A percentile compares a stretch with the other conserved stretches of the same genome.
These are phyloP conservation scores for Synergus gifuensis DNA, from an alignment of 2,888 invertebrate genomes.

Conservation along the genomic window DNA sequence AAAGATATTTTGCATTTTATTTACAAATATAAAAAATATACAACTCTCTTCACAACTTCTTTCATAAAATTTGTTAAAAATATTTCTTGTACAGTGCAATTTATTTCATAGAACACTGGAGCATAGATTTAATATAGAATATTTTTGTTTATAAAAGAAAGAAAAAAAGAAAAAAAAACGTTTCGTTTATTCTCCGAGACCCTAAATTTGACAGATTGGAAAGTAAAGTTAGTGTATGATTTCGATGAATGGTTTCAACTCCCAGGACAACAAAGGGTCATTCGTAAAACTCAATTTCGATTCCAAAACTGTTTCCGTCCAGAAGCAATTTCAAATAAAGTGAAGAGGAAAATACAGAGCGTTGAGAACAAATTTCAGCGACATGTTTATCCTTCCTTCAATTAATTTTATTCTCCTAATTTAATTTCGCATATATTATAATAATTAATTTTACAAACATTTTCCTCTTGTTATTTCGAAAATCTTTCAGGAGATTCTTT, in stretches of 20 bases:
- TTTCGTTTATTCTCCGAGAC: background rate
- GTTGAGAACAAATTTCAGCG: background rate
- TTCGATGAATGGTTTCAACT: constrained; percentile 11
- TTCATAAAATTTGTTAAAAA: background rate
- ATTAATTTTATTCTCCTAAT: background rate
- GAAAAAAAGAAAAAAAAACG: background rate
- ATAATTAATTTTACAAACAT: background rate
- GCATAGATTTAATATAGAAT: background rate
- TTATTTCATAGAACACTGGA: background rate
- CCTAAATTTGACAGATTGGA: constrained; percentile 2
- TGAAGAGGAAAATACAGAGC: background rate
- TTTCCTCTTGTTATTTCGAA: background rate
- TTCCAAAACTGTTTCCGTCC: constrained; percentile 15
- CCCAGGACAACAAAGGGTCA: constrained; percentile 8
- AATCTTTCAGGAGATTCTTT: background rate
- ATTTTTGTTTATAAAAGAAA: too few species aligned
- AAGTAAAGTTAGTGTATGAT: constrained; percentile 11
- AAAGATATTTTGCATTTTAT: background rate
- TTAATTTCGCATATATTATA: background rate
- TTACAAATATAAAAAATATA: background rate
- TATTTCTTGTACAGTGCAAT: background rate
- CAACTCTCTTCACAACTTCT: too few species aligned
- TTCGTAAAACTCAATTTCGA: constrained; percentile 17
- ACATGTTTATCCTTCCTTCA: background rate
- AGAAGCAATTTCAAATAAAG: constrained; percentile 19